Conservation (phyloP, 2,797 vertebrate species). For the Serranus cabrilla region DNA sequence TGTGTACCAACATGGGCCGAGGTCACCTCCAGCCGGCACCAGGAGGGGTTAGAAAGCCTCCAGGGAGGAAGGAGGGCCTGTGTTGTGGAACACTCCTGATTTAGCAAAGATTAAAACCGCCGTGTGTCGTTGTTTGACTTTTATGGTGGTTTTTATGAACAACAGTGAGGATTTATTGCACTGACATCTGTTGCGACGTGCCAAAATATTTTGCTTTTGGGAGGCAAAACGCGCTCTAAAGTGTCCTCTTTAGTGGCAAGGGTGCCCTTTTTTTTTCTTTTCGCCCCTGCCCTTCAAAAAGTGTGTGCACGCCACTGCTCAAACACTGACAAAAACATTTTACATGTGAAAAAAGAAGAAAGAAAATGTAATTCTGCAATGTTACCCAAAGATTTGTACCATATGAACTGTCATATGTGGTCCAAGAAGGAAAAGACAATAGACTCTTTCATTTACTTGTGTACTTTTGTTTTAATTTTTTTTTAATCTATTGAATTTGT, state of each 20-base stretch:
- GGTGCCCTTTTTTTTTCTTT: no score
- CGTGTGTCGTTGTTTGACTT: slow-evolving; percentile 12
- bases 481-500: no score
- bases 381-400: no score
- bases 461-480: background rate
- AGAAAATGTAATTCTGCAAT: background rate
- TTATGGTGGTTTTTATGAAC: background rate
- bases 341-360: background rate
- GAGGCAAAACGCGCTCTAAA: no score
- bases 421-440: background rate
- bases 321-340: background rate
- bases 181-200: background rate
- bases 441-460: background rate
- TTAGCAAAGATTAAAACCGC: slow-evolving; percentile 13
- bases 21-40: slow-evolving; percentile 66
- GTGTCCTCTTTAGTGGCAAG: no score
- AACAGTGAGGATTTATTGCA: background rate
- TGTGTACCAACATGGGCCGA: slow-evolving; percentile 58
- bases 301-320: no score
- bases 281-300: no score
- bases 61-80: background rate
- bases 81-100: slow-evolving; percentile 20
- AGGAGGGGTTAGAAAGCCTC: slow-evolving; percentile 27
- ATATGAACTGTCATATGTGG: background rate
- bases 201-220: background rate